Evolutionary conservation across 2,888 invertebrate genomes (phyloP).

Genomic region (Adelphocoris suturalis): DNA sequence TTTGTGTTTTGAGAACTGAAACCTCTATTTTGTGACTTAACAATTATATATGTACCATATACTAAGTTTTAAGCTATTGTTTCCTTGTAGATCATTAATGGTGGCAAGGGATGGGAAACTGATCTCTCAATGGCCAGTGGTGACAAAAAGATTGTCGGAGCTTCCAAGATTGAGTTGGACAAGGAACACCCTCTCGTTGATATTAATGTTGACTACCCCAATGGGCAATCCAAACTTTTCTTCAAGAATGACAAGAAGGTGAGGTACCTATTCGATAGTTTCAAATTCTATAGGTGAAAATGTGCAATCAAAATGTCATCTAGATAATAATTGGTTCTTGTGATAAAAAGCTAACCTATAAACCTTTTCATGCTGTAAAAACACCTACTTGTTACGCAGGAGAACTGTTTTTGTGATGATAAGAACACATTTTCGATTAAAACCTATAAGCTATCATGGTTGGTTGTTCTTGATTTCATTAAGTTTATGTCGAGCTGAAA

Average conservation of each 20-base stretch:
- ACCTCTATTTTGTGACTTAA: not conserved
- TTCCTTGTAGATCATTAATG: slow-evolving; percentile 74
- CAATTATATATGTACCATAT: not conserved
- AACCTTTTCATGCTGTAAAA: not conserved
- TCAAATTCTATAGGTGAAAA: not conserved
- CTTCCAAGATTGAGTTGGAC: slow-evolving; percentile 81
- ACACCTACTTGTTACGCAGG: not conserved
- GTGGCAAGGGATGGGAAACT: slow-evolving; percentile 77
- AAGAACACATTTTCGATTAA: no score
- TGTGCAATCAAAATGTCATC: no score
- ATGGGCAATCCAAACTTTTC: slow-evolving; percentile 79
- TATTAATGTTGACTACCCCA: slow-evolving; percentile 81
- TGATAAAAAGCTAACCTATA: no score
- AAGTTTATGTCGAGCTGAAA: no score
- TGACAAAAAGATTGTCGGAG: slow-evolving; percentile 82
- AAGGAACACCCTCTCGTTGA: slow-evolving; percentile 82
- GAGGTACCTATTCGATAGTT: slow-evolving; percentile 38
- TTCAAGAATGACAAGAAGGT: slow-evolving; percentile 79
- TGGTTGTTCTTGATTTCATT: no score
- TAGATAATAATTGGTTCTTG: no score
- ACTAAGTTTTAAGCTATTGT: not conserved
- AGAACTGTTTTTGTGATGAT: not conserved
- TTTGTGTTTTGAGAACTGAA: no score
- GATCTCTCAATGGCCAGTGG: slow-evolving; percentile 81
- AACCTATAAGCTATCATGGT: no score